Evolutionary conservation across 1,140 invertebrate species (phyloP).

Genomic region (Stratiolaelaps scimitus): DNA sequence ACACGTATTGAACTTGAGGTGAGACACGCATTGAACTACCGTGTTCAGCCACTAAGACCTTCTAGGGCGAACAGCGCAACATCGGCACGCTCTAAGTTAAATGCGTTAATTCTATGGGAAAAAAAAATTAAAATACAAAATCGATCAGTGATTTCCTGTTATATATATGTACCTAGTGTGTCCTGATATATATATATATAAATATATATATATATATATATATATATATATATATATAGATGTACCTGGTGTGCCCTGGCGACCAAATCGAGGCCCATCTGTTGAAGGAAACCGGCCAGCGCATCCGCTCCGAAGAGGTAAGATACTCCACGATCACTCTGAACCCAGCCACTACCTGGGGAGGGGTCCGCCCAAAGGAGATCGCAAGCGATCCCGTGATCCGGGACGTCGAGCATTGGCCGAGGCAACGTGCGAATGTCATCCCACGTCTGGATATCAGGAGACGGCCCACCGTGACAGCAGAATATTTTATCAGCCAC

Average conservation of each 20-base stretch:
- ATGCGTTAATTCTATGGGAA: no score
- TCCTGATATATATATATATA: no score
- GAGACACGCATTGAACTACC: no score
- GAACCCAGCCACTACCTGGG: slow-evolving; percentile 49
- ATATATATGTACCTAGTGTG: no score
- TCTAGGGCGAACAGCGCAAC: no score
- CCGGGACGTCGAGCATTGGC: slow-evolving; percentile 47
- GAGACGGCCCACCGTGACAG: slow-evolving; percentile 46
- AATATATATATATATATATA: no score
- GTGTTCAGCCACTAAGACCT: no score
- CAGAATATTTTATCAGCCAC: slow-evolving; percentile 42
- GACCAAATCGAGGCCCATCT: slow-evolving; percentile 41
- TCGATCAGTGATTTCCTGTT: no score
- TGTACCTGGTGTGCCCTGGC: slow-evolving; percentile 40
- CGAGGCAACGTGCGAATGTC: slow-evolving; percentile 48
- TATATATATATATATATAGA: no score
- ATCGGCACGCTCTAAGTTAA: no score
- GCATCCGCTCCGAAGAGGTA: slow-evolving; percentile 49
- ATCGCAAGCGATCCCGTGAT: slow-evolving; percentile 50
- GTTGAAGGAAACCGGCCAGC: slow-evolving; percentile 43
- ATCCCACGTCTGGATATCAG: slow-evolving; percentile 44
- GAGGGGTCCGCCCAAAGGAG: slow-evolving; percentile 50
- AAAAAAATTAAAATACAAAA: no score
- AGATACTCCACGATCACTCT: slow-evolving; percentile 49
- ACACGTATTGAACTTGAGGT: no score